Conservation (phyloP, 2,113 vertebrate species). For the Neolamprologus kungweensis region DNA sequence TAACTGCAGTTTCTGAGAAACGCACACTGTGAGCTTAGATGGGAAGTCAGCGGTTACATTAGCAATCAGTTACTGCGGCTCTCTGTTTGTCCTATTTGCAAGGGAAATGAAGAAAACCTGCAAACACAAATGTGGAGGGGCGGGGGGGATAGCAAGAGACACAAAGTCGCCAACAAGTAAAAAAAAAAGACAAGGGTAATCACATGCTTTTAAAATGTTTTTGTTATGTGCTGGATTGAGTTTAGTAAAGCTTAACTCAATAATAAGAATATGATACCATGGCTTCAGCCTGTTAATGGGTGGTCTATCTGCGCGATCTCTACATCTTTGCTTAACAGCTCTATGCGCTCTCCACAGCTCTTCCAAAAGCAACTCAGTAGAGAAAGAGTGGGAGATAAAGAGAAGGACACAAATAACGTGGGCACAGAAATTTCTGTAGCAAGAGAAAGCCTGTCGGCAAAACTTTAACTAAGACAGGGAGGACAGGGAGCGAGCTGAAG, state of each 20-base stretch:
- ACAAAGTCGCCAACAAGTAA: background rate
- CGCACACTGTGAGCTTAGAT: background rate
- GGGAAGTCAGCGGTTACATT: background rate
- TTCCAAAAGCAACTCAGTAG: background rate
- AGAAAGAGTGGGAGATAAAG: background rate
- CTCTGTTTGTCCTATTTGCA: conserved; percentile 7
- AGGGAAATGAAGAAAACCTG: conserved; percentile 30
- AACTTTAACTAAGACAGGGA: background rate
- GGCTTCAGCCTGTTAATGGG: background rate
- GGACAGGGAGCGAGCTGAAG: background rate
- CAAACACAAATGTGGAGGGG: background rate
- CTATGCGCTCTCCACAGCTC: background rate
- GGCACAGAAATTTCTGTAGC: background rate
- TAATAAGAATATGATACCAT: background rate
- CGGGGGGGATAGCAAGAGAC: background rate
- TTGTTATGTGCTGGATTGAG: background rate
- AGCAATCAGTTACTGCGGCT: background rate
- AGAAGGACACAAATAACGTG: background rate
- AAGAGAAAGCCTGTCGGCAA: background rate
- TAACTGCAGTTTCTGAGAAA: background rate
- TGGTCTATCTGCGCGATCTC: background rate
- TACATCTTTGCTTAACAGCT: background rate
- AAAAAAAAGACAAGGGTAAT: background rate
- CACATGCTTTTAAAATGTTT: background rate
- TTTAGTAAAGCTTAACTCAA: background rate